Evolutionary conservation across 2,797 vertebrate species (phyloP), one percentile per base, ranked within the genome.

Genomic region (Parotocinclus haroldoi): DNA sequence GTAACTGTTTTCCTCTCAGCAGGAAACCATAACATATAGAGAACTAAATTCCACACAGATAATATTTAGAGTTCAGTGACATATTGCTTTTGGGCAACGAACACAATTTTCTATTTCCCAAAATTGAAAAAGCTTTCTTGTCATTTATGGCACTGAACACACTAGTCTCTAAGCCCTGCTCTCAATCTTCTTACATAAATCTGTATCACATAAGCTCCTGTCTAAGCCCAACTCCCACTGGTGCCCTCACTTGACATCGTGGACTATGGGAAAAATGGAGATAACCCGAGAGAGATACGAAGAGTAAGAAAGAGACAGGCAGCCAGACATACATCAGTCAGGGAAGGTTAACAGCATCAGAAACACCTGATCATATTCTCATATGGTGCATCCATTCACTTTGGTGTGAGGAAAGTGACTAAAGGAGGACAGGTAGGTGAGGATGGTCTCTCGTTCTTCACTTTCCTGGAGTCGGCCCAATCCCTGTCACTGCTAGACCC

Each of bases 331-430:
- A 17, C 17, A 13, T 40, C 14, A 58, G 9, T 9, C 42, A 46
- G 18, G 14, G 16, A 45, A 56, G 66, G 42, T 27, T 59, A 63
- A 63, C 58, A n/a, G 18, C 42, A 58, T 19, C 14, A 51, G 54
- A 63, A 58, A 58, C 60, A 68, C 58, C 46, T 67, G 66, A 59
- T 37, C 13, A 68, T 39, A 44, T 62, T 18, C 39, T 59, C 54
- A 57, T 65, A 10, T 38, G 19, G 27, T 52, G 1, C 8, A 7
- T 58, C 19, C 48, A 53, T 53, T 63, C 9, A 37, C 37, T 27
- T n/a, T 46, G 48, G 16, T 17, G 49, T 18, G 36, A 27, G 7
- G 42, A 38, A 52, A 37, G 53, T 39, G 10, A 55, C 54, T 51
- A 11, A 49, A n/a, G 7, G 38, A 44, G 12, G 39, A 46, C 12